Percentiles rank a stretch among this genome's conserved stretches.
Conservation (phyloP, 1,140 invertebrate genomes). For the Kradibia gibbosae region DNA sequence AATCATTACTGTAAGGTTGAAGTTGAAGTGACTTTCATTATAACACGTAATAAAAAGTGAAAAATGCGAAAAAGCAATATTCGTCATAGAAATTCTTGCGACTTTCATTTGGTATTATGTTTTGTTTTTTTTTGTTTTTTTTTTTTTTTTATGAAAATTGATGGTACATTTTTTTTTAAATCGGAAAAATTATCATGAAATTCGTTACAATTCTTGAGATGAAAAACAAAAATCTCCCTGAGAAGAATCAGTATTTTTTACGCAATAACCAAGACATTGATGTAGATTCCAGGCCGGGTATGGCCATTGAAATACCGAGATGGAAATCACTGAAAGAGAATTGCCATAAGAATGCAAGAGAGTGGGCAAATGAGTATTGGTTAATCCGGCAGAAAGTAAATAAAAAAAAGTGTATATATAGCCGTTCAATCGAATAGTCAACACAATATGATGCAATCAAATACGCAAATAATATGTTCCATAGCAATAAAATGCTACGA, state of each 20-base stretch:
- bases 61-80: background rate
- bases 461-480: too few relatives aligned
- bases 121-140: too few relatives aligned
- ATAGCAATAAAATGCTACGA: too few relatives aligned
- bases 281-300: background rate
- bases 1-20: too few relatives aligned
- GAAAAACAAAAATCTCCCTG: too few relatives aligned
- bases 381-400: background rate
- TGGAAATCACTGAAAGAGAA: background rate
- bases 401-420: too few relatives aligned
- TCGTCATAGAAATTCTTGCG: background rate
- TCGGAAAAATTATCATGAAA: background rate
- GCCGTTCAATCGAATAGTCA: too few relatives aligned
- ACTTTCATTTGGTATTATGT: background rate
- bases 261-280: background rate
- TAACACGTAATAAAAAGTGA: background rate
- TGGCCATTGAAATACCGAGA: background rate
- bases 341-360: background rate
- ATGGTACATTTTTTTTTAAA: background rate
- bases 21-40: background rate
- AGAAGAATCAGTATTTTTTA: too few relatives aligned
- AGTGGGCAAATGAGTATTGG: background rate
- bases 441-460: too few relatives aligned
- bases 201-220: background rate
- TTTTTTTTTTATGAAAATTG: background rate